Conservation (phyloP, 2,797 vertebrate species). For the Propithecus deckenii region DNA sequence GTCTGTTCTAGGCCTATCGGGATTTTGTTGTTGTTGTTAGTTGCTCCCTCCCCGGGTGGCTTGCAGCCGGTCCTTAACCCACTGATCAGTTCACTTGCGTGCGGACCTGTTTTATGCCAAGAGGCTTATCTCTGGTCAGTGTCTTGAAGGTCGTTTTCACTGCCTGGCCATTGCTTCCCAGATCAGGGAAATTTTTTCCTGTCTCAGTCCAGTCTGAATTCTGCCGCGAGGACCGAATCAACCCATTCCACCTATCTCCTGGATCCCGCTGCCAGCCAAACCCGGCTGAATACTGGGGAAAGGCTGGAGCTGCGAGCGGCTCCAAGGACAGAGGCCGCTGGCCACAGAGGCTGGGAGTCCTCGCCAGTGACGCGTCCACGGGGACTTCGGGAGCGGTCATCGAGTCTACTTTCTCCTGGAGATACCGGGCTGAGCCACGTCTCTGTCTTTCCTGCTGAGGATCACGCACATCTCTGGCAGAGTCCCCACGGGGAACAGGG, state of each 20-base stretch:
- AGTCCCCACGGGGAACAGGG: background rate
- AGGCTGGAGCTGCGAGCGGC: background rate
- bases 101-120: background rate
- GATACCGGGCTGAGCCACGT: background rate
- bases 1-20: background rate
- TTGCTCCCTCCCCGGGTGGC: background rate
- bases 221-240: background rate
- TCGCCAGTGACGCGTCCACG: fast-evolving
- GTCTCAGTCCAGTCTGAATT: background rate
- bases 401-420: background rate
- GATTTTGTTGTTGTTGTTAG: background rate
- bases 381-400: background rate
- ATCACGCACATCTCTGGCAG: background rate
- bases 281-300: background rate
- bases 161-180: background rate
- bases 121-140: background rate
- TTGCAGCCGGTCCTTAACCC: background rate
- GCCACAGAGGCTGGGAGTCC: background rate
- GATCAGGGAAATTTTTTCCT: background rate
- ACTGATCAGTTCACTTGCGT: background rate
- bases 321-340: background rate
- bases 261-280: background rate
- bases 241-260: background rate
- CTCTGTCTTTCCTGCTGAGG: background rate
- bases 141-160: background rate